These are phyloP conservation scores for Onychostoma macrolepis DNA, from an alignment of 2,113 vertebrate species.

Conservation along the genomic window DNA sequence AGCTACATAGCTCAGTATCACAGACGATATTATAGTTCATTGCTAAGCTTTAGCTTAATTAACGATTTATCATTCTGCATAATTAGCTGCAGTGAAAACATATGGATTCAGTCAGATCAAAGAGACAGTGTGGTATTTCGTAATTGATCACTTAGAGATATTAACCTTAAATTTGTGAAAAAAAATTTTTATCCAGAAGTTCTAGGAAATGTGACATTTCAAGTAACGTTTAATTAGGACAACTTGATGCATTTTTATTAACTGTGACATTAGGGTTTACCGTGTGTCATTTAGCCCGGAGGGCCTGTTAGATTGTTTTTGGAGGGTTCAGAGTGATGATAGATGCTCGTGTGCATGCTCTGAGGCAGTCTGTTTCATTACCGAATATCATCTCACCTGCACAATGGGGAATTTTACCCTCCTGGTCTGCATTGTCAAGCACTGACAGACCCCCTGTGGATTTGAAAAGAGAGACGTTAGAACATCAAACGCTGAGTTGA, in stretches of 20 bases:
- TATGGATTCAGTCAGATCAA: slow-evolving; percentile 1
- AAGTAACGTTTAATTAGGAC: not conserved
- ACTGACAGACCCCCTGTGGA: slow-evolving; percentile 50
- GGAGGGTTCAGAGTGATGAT: slow-evolving; percentile 21
- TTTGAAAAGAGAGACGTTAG: slow-evolving; percentile 47
- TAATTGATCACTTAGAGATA: not conserved
- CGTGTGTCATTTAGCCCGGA: not conserved
- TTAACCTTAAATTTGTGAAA: not conserved
- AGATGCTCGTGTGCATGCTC: slow-evolving; percentile 1
- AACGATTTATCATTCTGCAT: not conserved
- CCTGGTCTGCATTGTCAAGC: slow-evolving; percentile 55
- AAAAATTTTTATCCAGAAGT: not conserved
- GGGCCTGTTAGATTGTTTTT: slow-evolving; percentile 34
- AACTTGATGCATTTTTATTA: slow-evolving; percentile 4
- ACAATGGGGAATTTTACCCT: slow-evolving; percentile 50
- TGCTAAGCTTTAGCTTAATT: slow-evolving; percentile 18
- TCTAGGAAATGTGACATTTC: not conserved
- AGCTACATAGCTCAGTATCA: not conserved
- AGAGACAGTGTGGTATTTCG: not conserved
- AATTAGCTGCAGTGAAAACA: slow-evolving; percentile 23
- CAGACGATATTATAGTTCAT: not conserved
- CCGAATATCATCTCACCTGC: slow-evolving; percentile 51
- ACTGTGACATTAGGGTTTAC: not conserved
- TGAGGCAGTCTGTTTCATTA: slow-evolving; percentile 22
- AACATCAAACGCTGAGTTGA: slow-evolving; percentile 47